Evolutionary conservation across 2,113 vertebrate species (phyloP).

Genomic region (Lucifuga dentata): DNA sequence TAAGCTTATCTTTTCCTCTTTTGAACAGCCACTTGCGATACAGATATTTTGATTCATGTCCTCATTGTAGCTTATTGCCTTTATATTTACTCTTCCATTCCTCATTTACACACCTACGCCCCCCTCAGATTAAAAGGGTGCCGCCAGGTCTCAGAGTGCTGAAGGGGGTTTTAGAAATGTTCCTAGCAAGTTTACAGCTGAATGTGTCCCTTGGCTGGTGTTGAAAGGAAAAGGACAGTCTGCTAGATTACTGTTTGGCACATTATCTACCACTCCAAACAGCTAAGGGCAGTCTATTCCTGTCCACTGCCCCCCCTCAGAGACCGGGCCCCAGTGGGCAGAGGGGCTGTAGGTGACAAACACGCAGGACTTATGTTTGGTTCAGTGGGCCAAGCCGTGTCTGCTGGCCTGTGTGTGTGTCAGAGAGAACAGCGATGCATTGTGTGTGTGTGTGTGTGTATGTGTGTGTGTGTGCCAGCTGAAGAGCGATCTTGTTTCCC

Average conservation of each 20-base stretch:
- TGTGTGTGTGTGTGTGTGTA: neutral
- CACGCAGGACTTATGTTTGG: slow-evolving; percentile 45
- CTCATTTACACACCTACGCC: slow-evolving; percentile 3
- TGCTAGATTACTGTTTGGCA: slow-evolving; percentile 53
- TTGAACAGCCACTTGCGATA: slow-evolving; percentile 8
- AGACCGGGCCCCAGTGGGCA: slow-evolving; percentile 39
- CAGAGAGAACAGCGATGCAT: slow-evolving; percentile 14
- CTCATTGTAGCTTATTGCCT: neutral
- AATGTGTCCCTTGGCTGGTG: slow-evolving; percentile 27
- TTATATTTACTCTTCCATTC: slow-evolving; percentile 7
- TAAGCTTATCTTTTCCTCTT: slow-evolving; percentile 3
- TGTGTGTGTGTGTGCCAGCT: neutral
- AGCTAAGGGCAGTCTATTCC: slow-evolving; percentile 73
- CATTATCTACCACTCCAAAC: slow-evolving; percentile 46
- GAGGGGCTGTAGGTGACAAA: slow-evolving; percentile 56
- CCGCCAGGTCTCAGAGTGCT: slow-evolving; percentile 19
- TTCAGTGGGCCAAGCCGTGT: slow-evolving; percentile 18
- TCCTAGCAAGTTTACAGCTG: slow-evolving; percentile 58
- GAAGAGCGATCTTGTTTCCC: neutral
- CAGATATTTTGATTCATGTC: slow-evolving; percentile 22
- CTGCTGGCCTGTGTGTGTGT: slow-evolving; percentile 10
- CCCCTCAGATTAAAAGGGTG: slow-evolving; percentile 49
- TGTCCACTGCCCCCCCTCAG: slow-evolving; percentile 41
- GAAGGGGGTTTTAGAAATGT: slow-evolving; percentile 51
- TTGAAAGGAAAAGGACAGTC: slow-evolving; percentile 54